Base-by-base conservation (phyloP, 2,113 vertebrate genomes). In the Piaya cayana region DNA sequence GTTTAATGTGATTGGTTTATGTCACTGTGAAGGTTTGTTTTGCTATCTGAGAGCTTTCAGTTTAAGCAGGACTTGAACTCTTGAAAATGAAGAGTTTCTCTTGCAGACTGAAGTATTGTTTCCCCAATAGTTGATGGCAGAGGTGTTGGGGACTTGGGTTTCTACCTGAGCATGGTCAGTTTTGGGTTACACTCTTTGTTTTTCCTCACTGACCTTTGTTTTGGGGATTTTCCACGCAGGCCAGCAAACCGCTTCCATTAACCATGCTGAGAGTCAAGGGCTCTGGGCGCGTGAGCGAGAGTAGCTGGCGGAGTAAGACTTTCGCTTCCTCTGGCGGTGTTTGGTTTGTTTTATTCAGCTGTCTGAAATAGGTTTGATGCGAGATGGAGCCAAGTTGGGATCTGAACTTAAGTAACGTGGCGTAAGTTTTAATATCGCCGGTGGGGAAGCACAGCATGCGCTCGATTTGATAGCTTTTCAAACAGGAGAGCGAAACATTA, bases 81-180 rank as follows among this genome's bases (percentile, higher is more conserved):
- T 49, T 47, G 19, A 7, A n/a, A 15, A 43, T 60, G 6, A 22
- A 22, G 70, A 63, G 26, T 72, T 87, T 82, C 25, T 79, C 19
- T 76, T 69, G 21, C 30, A 67, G 30, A 2, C 25, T 84, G 23
- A 32, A 55, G 5, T 55, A 6, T 25, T 82, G 10, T 67, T 52
- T 90, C 20, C 52, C 45, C 26, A 36, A 6, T 67, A 82, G 53
- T 90, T 82, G 58, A 1, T 90, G 92, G 49, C 0, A 2, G 84
- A 70, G 25, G 30, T 68, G 12, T 11, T 0, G 0, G 16, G 14
- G 23, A 39, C 29, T 30, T 49, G 58, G 70, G 8, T 15, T 18
- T 56, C 23, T n/a, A 6, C 60, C 37, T 50, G 34, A 37, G 37
- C 2, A 0, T 9, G 18, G 43, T 30, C 70, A 15, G 29, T 81